Base-by-base conservation (phyloP, 35 echinoderm and acorn worm genomes). In the Hemicentrotus pulcherrimus region DNA sequence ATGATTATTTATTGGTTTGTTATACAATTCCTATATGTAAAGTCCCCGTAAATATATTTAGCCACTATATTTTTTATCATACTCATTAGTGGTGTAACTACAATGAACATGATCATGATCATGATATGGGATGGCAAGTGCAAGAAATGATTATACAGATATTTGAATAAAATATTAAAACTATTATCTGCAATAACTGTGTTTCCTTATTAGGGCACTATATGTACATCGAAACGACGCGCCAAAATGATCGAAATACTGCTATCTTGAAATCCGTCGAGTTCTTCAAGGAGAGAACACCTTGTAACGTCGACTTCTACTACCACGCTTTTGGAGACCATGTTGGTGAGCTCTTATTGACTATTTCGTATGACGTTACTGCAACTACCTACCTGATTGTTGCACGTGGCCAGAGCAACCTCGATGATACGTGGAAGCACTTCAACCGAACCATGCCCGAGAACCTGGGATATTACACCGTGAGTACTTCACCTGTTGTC, bases 201-300 rank as follows among this genome's bases (percentile, higher is more conserved):
- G 11, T 59, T 31, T 46, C 13, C 8, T 46, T 86, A 85, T 15
- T 48, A 98, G 97, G 97, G 9, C 96, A 98, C 89, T 98, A 98
- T 58, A 24, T 98, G 7, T 98, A 95, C 47, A 96, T 98, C 46
- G 97, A 98, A 92, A 96, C 97, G 12, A 97, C 97, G 6, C 92
- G 97, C 47, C 61, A 86, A 22, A 95, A 96, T 24, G 91, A 86
- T 18, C 90, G 94, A 91, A 88, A 18, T 9, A 94, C 61, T 5
- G 97, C 97, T 9, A 71, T 85, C 9, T 94, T 98, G 28, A 95
- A 86, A 31, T 95, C 88, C 22, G 92, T 96, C 30, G 87, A 95
- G 47, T 96, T 95, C 48, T 96, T 46, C 28, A 98, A 98, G 94
- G 32, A 96, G 5, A 18, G 59, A 22, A 91, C 3, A 41, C 35